Evolutionary conservation across 2,797 vertebrate genomes (phyloP).

Genomic region (Anisognathus igniventris): DNA sequence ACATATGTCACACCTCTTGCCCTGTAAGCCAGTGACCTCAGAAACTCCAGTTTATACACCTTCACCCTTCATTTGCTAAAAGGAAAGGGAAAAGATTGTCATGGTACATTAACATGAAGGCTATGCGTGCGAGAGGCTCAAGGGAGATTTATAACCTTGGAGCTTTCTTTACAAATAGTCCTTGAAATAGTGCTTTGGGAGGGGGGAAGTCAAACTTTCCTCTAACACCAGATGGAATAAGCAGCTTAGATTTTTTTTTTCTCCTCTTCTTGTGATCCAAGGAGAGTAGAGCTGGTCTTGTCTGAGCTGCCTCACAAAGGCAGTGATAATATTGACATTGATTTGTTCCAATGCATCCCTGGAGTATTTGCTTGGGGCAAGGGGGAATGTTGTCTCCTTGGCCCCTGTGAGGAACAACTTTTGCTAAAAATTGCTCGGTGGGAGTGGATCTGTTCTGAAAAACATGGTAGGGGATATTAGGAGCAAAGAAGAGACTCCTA

Average conservation of each 20-base stretch:
- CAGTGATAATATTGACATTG: not conserved
- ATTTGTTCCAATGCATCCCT: not conserved
- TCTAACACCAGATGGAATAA: not conserved
- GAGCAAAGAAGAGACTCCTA: not conserved
- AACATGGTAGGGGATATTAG: not conserved
- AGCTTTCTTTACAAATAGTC: constrained; percentile 23
- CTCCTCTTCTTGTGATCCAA: not conserved
- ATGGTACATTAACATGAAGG: constrained; percentile 7
- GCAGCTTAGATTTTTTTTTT: not conserved
- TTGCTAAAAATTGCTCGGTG: not conserved
- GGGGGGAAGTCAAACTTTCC: not conserved
- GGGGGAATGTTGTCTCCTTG: not conserved
- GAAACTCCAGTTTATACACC: constrained; percentile 1
- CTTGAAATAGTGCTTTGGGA: not conserved
- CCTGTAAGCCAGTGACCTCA: not conserved
- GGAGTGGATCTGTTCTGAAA: not conserved
- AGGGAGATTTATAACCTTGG: not conserved
- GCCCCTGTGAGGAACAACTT: not conserved
- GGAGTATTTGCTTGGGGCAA: not conserved
- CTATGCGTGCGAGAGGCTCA: not conserved
- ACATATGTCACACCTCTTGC: not conserved
- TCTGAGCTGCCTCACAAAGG: not conserved
- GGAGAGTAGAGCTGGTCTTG: not conserved
- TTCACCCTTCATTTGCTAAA: constrained; percentile 16
- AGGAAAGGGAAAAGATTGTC: constrained; percentile 25